Conservation (phyloP, 1,140 invertebrate genomes). For the Battus philenor region DNA sequence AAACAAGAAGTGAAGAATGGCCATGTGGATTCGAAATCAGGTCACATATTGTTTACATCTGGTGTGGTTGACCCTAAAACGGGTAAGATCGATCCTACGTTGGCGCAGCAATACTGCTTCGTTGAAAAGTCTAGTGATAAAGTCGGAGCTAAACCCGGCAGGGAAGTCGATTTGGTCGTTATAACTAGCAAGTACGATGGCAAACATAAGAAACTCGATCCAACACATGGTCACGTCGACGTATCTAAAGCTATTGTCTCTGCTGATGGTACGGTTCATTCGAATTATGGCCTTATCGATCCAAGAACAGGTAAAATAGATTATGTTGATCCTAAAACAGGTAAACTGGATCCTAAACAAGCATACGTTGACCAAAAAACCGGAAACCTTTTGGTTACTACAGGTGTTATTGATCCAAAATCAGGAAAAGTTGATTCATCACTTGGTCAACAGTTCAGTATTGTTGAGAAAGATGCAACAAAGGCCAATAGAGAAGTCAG, state of each 20-base stretch:
- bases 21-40: constrained; percentile 75
- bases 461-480: constrained; percentile 76
- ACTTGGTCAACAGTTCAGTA: constrained; percentile 73
- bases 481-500: constrained; percentile 75
- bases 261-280: constrained; percentile 71
- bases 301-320: constrained; percentile 74
- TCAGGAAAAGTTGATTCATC: constrained; percentile 76
- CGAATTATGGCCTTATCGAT: constrained; percentile 77
- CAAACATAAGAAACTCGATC: constrained; percentile 77
- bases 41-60: constrained; percentile 74
- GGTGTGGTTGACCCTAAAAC: constrained; percentile 77
- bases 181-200: constrained; percentile 78
- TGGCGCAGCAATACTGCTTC: constrained; percentile 76
- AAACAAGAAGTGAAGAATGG: constrained; percentile 77
- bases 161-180: constrained; percentile 75
- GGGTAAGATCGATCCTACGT: constrained; percentile 73
- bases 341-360: constrained; percentile 75
- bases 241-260: constrained; percentile 76
- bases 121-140: constrained; percentile 58
- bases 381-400: constrained; percentile 76
- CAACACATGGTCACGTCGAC: constrained; percentile 77
- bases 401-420: constrained; percentile 75
- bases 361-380: constrained; percentile 77
- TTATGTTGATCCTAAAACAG: constrained; percentile 76
- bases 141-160: constrained; percentile 57